Evolutionary conservation across 2,113 vertebrate genomes (phyloP), one percentile per base, ranked within the genome.

Genomic region (Semnornis frantzii): DNA sequence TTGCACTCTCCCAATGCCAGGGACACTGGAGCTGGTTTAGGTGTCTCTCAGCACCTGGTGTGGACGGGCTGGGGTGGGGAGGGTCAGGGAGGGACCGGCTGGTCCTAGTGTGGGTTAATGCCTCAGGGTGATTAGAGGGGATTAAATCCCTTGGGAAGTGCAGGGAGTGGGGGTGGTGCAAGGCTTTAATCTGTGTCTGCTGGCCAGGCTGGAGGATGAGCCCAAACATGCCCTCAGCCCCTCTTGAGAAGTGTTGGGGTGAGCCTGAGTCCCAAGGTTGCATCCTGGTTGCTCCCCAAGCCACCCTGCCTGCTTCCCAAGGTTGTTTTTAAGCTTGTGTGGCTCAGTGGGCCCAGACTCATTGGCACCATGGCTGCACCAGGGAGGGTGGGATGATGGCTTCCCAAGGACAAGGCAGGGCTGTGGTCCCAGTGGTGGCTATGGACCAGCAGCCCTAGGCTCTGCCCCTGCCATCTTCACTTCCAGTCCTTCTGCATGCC

Each of bases 381-480:
- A 0, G 33, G 39, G 57, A 76, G 23, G 39, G 76, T 44, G 54
- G 33, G 48, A 28, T 28, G n/a, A 25, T 3, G 3, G 42, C 12
- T 65, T 9, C 19, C 6, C 0, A 1, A 17, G 59, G 54, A n/a
- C 27, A 54, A 58, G 42, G 64, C 68, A 69, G 48, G 59, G n/a
- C 54, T 82, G 46, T 27, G 44, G 27, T 54, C 60, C 37, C 58
- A 27, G 65, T 12, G 24, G 48, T 3, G n/a, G 9, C 42, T 1
- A 1, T n/a, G 37, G 9, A 31, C 6, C 31, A 0, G 0, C 28
- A 42, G 65, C 11, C 15, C 23, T 1, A 1, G 52, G 15, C 31
- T 82, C 44, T 60, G 70, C 37, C 25, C 37, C 33, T 0, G 0
- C 23, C 27, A 30, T 30, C 27, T 46, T 42, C 0, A 0, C 55